Evolutionary conservation across 35 echinoderm and acorn worm species (phyloP).

Genomic region (Antedon bifida): DNA sequence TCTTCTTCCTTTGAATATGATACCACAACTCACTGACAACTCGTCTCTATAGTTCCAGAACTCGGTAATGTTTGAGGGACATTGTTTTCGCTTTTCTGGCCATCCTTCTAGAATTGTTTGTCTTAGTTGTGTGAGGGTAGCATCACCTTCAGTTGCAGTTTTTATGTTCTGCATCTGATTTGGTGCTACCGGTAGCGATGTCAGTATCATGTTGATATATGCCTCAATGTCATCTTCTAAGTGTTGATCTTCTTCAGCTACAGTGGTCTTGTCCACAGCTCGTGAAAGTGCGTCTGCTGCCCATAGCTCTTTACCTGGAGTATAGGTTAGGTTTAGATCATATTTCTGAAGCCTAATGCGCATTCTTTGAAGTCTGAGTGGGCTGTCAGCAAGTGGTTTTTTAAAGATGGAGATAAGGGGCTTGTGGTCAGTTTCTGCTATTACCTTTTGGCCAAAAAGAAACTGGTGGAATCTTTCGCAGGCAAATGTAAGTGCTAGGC

Average conservation of each 20-base stretch:
- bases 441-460: slow-evolving; percentile 26
- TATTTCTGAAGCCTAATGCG: slow-evolving; percentile 37
- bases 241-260: not conserved
- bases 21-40: not conserved
- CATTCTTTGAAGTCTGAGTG: slow-evolving; percentile 27
- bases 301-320: slow-evolving; percentile 28
- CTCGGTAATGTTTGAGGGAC: not conserved
- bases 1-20: slow-evolving; percentile 8
- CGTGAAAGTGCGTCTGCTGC: slow-evolving; percentile 34
- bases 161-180: not conserved
- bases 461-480: slow-evolving; percentile 49
- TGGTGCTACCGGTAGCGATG: not conserved
- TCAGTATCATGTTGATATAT: not conserved
- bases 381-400: slow-evolving; percentile 32
- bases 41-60: not conserved
- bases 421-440: slow-evolving; percentile 51
- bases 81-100: not conserved
- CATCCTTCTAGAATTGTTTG: slow-evolving; percentile 1
- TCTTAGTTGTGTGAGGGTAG: not conserved
- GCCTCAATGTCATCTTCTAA: not conserved
- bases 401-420: slow-evolving; percentile 32
- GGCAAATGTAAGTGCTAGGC: slow-evolving; percentile 15
- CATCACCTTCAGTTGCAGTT: slow-evolving; percentile 5
- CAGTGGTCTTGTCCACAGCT: slow-evolving; percentile 21
- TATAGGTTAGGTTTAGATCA: slow-evolving; percentile 30